A percentile compares a stretch with the other conserved stretches of the same genome.
phyloP scores from a whole-genome alignment of 64 coral and sea anemone genomes.

The Orbicella faveolata region DNA sequence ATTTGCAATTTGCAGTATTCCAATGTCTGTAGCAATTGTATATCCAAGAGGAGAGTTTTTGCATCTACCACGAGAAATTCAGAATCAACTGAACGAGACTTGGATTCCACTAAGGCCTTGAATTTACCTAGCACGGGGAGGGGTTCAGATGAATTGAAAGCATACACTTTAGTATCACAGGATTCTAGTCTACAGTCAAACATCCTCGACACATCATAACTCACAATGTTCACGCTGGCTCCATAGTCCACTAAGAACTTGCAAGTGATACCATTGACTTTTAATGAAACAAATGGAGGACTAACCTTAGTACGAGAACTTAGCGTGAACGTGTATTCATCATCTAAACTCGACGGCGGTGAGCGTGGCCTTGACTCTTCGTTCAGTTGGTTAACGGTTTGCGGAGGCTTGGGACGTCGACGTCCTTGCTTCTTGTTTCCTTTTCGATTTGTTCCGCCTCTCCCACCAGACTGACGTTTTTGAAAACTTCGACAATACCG shows the following conservation, averaged over 20 bases:
- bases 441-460: background rate
- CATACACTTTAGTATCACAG: background rate
- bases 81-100: constrained; percentile 3
- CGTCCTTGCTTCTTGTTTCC: background rate
- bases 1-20: constrained; percentile 13
- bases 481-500: background rate
- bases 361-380: background rate
- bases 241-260: constrained; percentile 52
- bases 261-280: constrained; percentile 48
- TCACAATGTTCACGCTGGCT: constrained; percentile 62
- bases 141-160: constrained; percentile 41
- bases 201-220: background rate
- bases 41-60: background rate
- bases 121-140: constrained; percentile 38
- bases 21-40: constrained; percentile 4
- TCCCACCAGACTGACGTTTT: background rate
- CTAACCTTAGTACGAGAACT: background rate
- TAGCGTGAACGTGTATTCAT: background rate
- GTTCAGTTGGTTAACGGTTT: background rate
- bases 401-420: background rate
- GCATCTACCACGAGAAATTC: constrained; percentile 30
- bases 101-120: constrained; percentile 33
- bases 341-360: constrained; percentile 17
- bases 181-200: constrained; percentile 4
- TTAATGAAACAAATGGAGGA: constrained; percentile 37